Conservation (phyloP, 1,140 invertebrate genomes). For the Globodera rostochiensis region DNA sequence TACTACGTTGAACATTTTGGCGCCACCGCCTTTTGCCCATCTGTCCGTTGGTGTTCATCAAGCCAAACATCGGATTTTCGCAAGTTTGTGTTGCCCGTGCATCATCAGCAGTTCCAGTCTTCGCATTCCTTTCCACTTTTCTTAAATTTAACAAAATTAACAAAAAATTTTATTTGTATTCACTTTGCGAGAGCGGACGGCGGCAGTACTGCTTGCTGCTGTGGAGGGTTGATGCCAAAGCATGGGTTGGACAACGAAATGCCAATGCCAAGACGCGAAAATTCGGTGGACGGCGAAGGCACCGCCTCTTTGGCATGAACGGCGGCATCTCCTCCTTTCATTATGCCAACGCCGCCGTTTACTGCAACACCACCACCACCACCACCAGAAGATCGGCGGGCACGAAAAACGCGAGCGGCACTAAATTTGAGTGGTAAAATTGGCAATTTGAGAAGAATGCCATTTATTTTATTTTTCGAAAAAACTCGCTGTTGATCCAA, state of each 20-base stretch:
- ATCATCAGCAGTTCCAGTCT: background rate
- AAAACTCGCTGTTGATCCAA: no score
- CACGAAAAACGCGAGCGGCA: slow-evolving; percentile 1
- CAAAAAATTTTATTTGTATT: no score
- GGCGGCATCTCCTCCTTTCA: background rate
- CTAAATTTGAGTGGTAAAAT: background rate
- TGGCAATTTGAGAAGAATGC: background rate
- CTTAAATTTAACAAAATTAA: background rate
- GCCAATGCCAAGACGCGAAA: slow-evolving; percentile 55
- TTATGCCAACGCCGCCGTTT: background rate
- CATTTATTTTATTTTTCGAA: no score
- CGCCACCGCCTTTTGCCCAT: background rate
- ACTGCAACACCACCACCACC: background rate
- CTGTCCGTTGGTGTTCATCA: background rate
- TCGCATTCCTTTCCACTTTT: background rate
- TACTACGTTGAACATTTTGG: background rate
- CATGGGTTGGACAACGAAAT: slow-evolving; percentile 56
- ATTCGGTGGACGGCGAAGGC: slow-evolving; percentile 62
- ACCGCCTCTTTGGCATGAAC: slow-evolving; percentile 30
- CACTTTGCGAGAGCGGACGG: no score
- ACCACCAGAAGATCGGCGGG: background rate
- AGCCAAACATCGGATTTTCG: background rate
- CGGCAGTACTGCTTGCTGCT: background rate
- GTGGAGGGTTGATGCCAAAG: slow-evolving; percentile 14
- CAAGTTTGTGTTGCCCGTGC: background rate